Base-by-base conservation (phyloP, 2,888 invertebrate species). In the Idaea aversata region DNA sequence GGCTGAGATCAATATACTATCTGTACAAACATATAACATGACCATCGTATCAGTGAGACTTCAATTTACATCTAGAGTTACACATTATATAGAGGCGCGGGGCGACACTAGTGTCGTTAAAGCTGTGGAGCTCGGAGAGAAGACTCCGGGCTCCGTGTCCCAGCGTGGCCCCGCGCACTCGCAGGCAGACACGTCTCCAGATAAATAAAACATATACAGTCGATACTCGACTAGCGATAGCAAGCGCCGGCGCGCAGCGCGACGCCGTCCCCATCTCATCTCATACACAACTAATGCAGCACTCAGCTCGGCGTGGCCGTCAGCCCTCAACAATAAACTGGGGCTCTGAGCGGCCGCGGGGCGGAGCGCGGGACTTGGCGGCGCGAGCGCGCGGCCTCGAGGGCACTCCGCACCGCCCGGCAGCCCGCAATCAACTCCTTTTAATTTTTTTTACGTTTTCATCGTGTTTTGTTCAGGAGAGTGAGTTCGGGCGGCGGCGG, bases 11-110 rank as follows among this genome's bases (percentile, higher is more conserved):
- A 25, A 25, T 25, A 25, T 25, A 25, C 25, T 89, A 25, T 25
- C 90, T 90, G 87, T 90, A 88, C 88, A 89, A 88, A 87, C 89
- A 89, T 90, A 89, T 84, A 90, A 90, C 88, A 84, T 79, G 81
- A 76, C 80, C 78, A 85, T 85, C 87, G 84, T 25, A 25, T 25
- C 25, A 25, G 90, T 87, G 87, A 84, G 86, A 89, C 89, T 84
- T 84, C 86, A 83, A 82, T 81, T 86, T 90, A 90, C 88, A 86
- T 85, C 90, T 91, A 91, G 86, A 87, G 84, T 86, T 85, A 86
- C 47, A 47, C 10, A 13, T 47, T 13, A 7, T 7, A 47, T 7
- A 47, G 13, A 83, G 80, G 80, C 85, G 78, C 67, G 77, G 71
- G 77, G 72, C 73, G 5, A 64, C 80, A 71, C 77, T 75, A 74